Evolutionary conservation across 2,888 invertebrate genomes (phyloP).

Genomic region (Dicyrtomina minuta): DNA sequence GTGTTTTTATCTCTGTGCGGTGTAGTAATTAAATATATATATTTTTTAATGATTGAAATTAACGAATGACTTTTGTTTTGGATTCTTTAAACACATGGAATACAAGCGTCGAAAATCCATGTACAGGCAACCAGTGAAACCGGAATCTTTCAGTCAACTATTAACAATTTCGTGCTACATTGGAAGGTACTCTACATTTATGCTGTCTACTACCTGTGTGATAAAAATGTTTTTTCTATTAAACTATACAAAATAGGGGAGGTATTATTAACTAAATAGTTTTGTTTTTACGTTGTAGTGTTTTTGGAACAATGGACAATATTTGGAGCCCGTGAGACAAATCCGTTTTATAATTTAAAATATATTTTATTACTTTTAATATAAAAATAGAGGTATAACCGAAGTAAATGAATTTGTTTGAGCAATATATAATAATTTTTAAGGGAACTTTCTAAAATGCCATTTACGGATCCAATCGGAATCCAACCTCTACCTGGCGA

Average conservation of each 20-base stretch:
- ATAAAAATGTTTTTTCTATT: too few relatives aligned
- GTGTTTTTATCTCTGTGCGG: too few relatives aligned
- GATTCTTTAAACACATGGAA: background rate
- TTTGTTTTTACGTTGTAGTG: conserved; percentile 31
- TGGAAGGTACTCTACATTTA: conserved; percentile 27
- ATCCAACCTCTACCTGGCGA: conserved; percentile 18
- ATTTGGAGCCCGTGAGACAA: conserved; percentile 28
- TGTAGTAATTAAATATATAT: too few relatives aligned
- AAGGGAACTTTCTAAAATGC: conserved; percentile 37
- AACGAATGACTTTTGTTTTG: background rate
- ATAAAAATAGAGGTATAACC: background rate
- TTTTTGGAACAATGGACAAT: conserved; percentile 43
- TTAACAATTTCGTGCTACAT: conserved; percentile 38
- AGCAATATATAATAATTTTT: conserved; percentile 7
- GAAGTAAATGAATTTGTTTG: too few relatives aligned
- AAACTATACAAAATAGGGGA: too few relatives aligned
- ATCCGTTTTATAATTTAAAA: background rate
- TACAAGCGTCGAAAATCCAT: background rate
- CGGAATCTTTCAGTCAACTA: conserved; percentile 39
- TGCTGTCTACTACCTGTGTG: too few relatives aligned
- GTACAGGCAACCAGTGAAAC: conserved; percentile 36
- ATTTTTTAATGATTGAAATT: background rate
- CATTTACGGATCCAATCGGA: conserved; percentile 34
- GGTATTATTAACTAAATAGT: too few relatives aligned
- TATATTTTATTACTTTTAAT: background rate